Percentiles rank a stretch among this genome's conserved stretches.
Conservation (phyloP, 2,888 invertebrate genomes). For the Erynnis tages region DNA sequence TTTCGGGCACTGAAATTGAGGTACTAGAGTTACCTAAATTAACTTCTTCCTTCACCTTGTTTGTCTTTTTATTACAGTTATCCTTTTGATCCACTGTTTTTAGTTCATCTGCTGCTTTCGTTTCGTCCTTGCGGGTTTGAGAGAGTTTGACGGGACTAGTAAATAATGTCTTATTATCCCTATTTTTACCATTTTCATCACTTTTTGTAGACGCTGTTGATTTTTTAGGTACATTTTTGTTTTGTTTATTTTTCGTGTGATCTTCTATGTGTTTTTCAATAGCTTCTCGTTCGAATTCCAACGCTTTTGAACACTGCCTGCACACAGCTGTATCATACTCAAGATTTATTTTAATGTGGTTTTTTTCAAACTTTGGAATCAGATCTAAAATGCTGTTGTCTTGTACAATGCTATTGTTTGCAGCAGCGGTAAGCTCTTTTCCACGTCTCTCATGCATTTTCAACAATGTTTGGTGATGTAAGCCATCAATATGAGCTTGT, state of each 20-base stretch:
- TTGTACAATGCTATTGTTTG: slow-evolving; percentile 23
- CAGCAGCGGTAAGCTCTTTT: slow-evolving; percentile 16
- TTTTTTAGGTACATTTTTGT: slow-evolving; percentile 1
- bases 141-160: neutral
- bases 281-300: slow-evolving; percentile 35
- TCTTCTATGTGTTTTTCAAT: slow-evolving; percentile 40
- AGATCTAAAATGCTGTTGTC: slow-evolving; percentile 35
- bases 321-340: slow-evolving; percentile 39
- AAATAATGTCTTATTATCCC: neutral
- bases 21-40: too few relatives aligned
- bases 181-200: neutral
- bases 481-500: too few relatives aligned
- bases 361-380: slow-evolving; percentile 38
- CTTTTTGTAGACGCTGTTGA: neutral
- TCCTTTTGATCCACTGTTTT: too few relatives aligned
- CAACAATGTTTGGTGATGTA: slow-evolving; percentile 40
- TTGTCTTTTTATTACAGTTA: too few relatives aligned
- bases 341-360: slow-evolving; percentile 44
- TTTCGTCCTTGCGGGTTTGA: too few relatives aligned
- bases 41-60: too few relatives aligned
- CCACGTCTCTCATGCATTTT: slow-evolving; percentile 38
- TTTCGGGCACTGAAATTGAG: neutral
- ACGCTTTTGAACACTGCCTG: slow-evolving; percentile 37
- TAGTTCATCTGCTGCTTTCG: too few relatives aligned
- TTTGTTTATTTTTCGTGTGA: slow-evolving; percentile 36